These are phyloP conservation scores for Antitype chi DNA, from an alignment of 2,888 invertebrate species.

Conservation along the genomic window DNA sequence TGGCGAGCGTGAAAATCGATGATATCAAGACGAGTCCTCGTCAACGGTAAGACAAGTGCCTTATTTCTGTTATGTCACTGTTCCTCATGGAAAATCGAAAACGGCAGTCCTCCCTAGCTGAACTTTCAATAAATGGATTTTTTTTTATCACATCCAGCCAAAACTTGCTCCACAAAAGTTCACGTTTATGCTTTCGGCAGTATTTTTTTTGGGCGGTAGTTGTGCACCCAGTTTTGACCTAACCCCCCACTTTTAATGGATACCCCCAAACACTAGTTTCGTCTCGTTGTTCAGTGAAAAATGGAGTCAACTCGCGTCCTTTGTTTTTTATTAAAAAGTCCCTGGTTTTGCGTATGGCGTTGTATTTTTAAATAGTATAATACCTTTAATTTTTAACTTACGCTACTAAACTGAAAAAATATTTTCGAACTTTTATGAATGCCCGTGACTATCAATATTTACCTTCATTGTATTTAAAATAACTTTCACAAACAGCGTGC, in stretches of 20 bases:
- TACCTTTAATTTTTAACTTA: background rate
- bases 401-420: background rate
- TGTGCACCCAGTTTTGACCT: constrained; percentile 39
- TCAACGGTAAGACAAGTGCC: too few species aligned
- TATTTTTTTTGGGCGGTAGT: constrained; percentile 41
- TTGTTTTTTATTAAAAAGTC: constrained; percentile 27
- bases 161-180: constrained; percentile 12
- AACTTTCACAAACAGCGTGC: background rate
- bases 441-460: background rate
- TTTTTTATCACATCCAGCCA: constrained; percentile 21
- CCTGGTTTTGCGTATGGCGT: constrained; percentile 4
- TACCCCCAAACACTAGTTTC: constrained; percentile 47
- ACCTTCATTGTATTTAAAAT: background rate
- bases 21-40: too few species aligned
- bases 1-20: too few species aligned
- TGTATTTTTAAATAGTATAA: background rate
- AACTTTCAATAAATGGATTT: background rate
- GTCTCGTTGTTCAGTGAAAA: constrained; percentile 40
- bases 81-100: background rate
- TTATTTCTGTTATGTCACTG: background rate
- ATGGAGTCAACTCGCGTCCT: constrained; percentile 20
- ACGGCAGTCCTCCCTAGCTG: too few species aligned
- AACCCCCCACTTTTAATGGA: constrained; percentile 56
- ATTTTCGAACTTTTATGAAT: background rate
- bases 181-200: constrained; percentile 26